Evolutionary conservation across 1,140 invertebrate genomes (phyloP), one percentile per base, ranked within the genome.

Genomic region (Aphelenchoides fujianensis): DNA sequence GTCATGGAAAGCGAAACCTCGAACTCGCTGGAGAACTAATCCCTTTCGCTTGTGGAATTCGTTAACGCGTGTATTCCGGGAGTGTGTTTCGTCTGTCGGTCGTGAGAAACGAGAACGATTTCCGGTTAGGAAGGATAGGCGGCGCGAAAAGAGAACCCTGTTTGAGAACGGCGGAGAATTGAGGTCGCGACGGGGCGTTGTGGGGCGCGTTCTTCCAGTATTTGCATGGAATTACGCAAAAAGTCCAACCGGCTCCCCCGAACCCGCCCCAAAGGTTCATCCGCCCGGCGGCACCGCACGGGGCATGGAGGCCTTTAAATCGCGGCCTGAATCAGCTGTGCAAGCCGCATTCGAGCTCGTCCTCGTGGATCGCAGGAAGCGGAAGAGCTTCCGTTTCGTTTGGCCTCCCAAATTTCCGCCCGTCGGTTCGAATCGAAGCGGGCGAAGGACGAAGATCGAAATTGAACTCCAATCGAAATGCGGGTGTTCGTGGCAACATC

Each of bases 311-410:
- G 23, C 23, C 12, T 23, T 48, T 48, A 23, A 48, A 48, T 16
- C 23, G 41, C 12, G 12, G 41, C 41, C 41, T 48, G 41, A 48
- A 48, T 48, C 41, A 48, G 41, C 41, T 48, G 41, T 48, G 12
- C 41, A 48, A 48, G 23, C 41, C 23, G n/a, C 41, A 48, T 23
- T 48, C 41, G n/a, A n/a, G n/a, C 23, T 48, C 41, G 12, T 12
- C 41, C 12, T 16, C 41, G 41, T 48, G 41, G 41, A 48, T 48
- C 41, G 41, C 12, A 16, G 12, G 41, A 48, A 59, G 55, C 55
- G 55, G 55, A 59, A 59, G 55, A 30, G 55, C 34, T 59, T 59
- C 19, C 5, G 19, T 12, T 48, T 48, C 5, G 5, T 59, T 59
- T 59, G 5, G 55, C 12, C 12, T 23, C 55, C 7, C 19, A 32